Percentiles rank a stretch among this genome's conserved stretches.
Evolutionary conservation across 2,113 vertebrate species (phyloP).

Genomic region (Cygnus atratus): DNA sequence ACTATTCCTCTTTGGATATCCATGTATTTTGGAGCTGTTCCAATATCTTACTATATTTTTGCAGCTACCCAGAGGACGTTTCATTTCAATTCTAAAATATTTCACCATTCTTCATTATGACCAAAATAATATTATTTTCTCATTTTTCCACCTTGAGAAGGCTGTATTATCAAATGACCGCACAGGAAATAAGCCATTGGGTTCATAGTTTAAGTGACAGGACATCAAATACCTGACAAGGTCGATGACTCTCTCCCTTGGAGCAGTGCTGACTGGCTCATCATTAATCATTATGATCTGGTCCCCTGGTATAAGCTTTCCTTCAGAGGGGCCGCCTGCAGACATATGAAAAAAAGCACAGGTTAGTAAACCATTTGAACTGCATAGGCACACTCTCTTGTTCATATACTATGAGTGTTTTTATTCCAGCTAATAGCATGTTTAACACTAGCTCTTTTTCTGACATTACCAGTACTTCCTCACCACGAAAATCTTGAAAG

Average conservation of each 20-base stretch:
- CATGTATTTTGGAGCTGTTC: neutral
- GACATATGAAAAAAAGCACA: constrained; percentile 20
- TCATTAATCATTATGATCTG: constrained; percentile 99
- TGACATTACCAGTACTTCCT: neutral
- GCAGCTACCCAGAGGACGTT: neutral
- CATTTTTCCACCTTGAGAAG: neutral
- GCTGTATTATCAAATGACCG: neutral
- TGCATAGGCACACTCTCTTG: neutral
- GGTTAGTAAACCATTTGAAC: constrained; percentile 33
- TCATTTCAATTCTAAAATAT: neutral
- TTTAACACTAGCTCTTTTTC: neutral
- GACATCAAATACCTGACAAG: constrained; percentile 90
- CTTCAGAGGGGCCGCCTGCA: constrained; percentile 95
- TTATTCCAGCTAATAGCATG: neutral
- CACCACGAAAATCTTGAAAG: neutral
- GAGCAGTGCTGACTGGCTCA: constrained; percentile 92
- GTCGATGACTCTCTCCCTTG: constrained; percentile 96
- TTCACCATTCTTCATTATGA: neutral
- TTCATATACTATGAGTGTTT: neutral
- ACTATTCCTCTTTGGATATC: neutral
- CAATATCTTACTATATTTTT: neutral
- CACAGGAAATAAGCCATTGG: neutral
- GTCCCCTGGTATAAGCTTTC: constrained; percentile 94
- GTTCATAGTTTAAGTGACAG: constrained; percentile 20
- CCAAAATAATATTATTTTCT: neutral